Percentiles rank a stretch among this genome's conserved stretches.
These are phyloP conservation scores for Acrocephalus kingi DNA, from an alignment of 2,113 vertebrate species.

Conservation along the genomic window DNA sequence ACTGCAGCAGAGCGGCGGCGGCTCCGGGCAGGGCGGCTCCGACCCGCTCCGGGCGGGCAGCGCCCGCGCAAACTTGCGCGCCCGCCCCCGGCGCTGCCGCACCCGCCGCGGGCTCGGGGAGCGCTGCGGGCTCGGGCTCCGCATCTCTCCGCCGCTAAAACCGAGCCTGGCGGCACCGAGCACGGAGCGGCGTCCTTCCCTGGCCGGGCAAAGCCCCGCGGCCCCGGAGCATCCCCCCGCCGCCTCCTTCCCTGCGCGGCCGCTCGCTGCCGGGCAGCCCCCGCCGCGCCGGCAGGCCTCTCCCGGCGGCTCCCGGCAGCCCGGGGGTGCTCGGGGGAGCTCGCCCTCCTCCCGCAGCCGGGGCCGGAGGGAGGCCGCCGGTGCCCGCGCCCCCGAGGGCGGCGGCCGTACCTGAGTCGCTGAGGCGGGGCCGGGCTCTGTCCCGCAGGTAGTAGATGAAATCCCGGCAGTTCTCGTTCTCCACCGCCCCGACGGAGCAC, in stretches of 20 bases:
- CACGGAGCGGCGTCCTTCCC: no score
- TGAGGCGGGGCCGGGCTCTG: conserved; percentile 87
- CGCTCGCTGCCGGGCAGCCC: background rate
- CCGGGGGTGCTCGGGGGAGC: background rate
- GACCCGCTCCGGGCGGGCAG: background rate
- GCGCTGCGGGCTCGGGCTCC: background rate
- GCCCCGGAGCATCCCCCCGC: background rate
- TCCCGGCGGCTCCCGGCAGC: background rate
- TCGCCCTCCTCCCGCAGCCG: background rate
- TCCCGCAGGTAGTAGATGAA: conserved; percentile 96
- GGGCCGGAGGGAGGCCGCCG: background rate
- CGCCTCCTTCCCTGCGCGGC: background rate
- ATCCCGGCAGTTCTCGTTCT: conserved; percentile 93
- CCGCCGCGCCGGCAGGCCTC: background rate
- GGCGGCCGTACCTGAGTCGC: conserved; percentile 85
- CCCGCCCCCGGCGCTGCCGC: background rate
- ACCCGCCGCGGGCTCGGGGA: background rate
- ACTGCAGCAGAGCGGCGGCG: background rate
- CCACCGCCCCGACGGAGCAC: conserved; percentile 92
- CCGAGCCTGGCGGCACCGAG: background rate
- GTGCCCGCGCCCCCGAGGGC: background rate
- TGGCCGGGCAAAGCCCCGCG: background rate
- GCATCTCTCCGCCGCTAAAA: background rate
- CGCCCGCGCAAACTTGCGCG: background rate
- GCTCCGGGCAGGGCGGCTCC: background rate